A percentile compares a stretch with the other conserved stretches of the same genome.
These are phyloP conservation scores for Zosterops pallidus DNA, from an alignment of 2,113 vertebrate genomes.

Conservation along the genomic window DNA sequence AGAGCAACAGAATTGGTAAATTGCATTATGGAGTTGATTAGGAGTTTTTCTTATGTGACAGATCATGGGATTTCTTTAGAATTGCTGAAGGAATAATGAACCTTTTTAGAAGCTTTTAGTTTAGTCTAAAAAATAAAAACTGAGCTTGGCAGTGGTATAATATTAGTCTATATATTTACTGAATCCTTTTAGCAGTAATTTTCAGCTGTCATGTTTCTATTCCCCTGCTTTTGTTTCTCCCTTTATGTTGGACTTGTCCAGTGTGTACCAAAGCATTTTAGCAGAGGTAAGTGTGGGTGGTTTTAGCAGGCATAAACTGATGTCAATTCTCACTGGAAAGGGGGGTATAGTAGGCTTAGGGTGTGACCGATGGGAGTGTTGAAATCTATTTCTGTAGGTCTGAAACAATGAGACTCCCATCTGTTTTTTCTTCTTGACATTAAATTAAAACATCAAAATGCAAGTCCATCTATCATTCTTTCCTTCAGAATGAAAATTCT, in stretches of 20 bases:
- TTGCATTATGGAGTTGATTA: background rate
- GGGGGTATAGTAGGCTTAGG: accelerated
- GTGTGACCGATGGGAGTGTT: background rate
- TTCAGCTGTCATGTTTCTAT: background rate
- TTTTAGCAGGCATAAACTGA: background rate
- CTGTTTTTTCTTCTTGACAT: background rate
- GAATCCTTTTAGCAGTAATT: background rate
- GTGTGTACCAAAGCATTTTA: background rate
- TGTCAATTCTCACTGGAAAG: background rate
- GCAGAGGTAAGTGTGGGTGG: background rate
- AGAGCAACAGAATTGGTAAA: background rate
- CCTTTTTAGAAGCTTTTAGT: background rate
- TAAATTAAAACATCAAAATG: background rate
- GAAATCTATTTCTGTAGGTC: background rate
- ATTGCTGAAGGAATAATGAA: background rate
- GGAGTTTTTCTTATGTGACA: background rate
- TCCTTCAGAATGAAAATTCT: background rate
- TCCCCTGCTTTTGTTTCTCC: background rate
- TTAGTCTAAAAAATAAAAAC: background rate
- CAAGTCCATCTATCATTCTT: background rate
- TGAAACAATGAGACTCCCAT: background rate
- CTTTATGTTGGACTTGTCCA: background rate
- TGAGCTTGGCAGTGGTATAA: background rate
- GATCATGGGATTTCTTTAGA: background rate
- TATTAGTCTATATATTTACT: background rate